phyloP scores from a whole-genome alignment of 2,113 vertebrate species.

The Hippocampus comes region DNA sequence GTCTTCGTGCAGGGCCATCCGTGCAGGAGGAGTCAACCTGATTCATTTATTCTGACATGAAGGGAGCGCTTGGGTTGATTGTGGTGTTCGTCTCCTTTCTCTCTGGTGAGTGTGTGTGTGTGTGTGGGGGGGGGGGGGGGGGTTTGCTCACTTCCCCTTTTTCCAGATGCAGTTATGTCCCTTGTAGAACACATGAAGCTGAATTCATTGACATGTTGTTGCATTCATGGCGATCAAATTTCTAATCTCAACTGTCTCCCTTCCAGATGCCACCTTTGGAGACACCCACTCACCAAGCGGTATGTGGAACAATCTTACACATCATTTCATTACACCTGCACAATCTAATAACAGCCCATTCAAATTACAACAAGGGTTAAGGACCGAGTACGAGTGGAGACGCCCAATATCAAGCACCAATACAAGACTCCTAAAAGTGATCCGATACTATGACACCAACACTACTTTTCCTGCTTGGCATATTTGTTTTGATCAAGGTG shows the following conservation, averaged over 20 bases:
- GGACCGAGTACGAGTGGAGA: neutral
- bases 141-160: constrained; percentile 5
- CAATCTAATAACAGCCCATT: neutral
- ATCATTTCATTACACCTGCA: neutral
- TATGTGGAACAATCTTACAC: constrained; percentile 28
- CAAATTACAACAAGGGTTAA: neutral
- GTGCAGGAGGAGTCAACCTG: constrained; percentile 52
- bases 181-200: constrained; percentile 3
- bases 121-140: constrained; percentile 1
- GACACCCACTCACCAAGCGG: neutral
- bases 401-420: neutral
- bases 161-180: constrained; percentile 45
- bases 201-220: neutral
- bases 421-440: neutral
- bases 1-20: constrained; percentile 56
- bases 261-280: constrained; percentile 48
- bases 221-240: neutral
- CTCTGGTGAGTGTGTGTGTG: constrained; percentile 69
- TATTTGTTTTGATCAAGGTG: neutral
- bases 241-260: constrained; percentile 19
- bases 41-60: constrained; percentile 75
- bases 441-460: neutral
- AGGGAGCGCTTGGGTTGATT: constrained; percentile 68
- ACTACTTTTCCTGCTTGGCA: neutral
- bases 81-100: constrained; percentile 69